Conservation (phyloP, 2,888 invertebrate genomes). For the Koerneria pararmatus region DNA sequence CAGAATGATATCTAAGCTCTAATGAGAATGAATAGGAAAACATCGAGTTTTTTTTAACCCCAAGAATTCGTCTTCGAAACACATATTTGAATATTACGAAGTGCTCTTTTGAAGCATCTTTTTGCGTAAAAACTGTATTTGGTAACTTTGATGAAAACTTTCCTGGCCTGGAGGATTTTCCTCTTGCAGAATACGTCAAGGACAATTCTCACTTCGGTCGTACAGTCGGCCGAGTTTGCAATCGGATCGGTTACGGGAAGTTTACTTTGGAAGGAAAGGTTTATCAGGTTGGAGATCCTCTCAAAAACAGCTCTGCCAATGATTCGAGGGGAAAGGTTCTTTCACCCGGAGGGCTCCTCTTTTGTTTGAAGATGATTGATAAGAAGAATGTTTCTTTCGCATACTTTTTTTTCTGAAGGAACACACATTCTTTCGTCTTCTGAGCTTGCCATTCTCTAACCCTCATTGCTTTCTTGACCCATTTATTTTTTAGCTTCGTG, state of each 20-base stretch:
- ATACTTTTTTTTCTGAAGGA: too few species aligned
- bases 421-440: too few species aligned
- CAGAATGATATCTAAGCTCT: too few species aligned
- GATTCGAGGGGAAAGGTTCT: background rate
- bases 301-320: background rate
- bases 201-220: slow-evolving; percentile 36
- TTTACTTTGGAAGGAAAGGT: slow-evolving; percentile 34
- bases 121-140: background rate
- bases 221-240: slow-evolving; percentile 44
- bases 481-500: too few species aligned
- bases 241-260: slow-evolving; percentile 35
- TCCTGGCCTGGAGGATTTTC: background rate
- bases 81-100: background rate
- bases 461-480: too few species aligned
- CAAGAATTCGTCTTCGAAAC: background rate
- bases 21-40: too few species aligned
- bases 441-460: too few species aligned
- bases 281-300: background rate
- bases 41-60: too few species aligned
- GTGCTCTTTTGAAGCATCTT: background rate
- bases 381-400: too few species aligned
- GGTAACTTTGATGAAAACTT: background rate
- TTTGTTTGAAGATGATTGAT: too few species aligned
- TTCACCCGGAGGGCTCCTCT: slow-evolving; percentile 11
- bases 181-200: slow-evolving; percentile 32